Evolutionary conservation across 2,113 vertebrate species (phyloP), one percentile per base, ranked within the genome.

Genomic region (Takifugu flavidus): DNA sequence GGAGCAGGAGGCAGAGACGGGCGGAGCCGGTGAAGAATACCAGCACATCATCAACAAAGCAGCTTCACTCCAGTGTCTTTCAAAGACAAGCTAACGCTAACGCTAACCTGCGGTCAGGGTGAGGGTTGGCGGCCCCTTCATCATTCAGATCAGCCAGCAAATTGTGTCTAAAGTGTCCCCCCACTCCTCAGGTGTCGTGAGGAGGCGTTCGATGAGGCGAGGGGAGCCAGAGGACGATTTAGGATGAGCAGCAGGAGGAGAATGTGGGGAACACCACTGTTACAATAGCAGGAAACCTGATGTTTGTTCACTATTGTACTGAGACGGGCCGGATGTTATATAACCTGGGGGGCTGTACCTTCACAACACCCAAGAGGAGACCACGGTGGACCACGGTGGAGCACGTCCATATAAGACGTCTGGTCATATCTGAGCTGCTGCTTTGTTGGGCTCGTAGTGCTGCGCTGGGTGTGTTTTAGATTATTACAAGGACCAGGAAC

Each of bases 221-320:
- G 26, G 14, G 20, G 39, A 10, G 11, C 28, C 2, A 34, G 39
- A 51, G 6, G 39, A 1, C 20, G 7, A 12, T 15, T n/a, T 5
- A 14, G 47, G 15, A 43, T 26, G 13, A 44, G 25, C 15, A 49
- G 20, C 13, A 12, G 47, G 31, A 59, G 51, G 51, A 77, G 68
- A 65, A 67, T 68, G 65, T 57, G 49, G 71, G 47, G 68, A 45
- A 47, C 59, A 3, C 39, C 31, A 1, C 42, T 49, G 52, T 0
- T 6, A 85, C 82, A 85, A 85, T 76, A 63, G 64, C 69, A 74
- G 83, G 83, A 85, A 76, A 70, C 55, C 27, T 28, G 71, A 50
- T 66, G 77, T 82, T 80, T 82, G 74, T 78, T 74, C 56, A 62
- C 29, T 61, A 65, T 79, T 76, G 70, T 79, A 72, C 69, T 26